phyloP scores from a whole-genome alignment of 2,888 invertebrate genomes.

The Platerodrilus igneus region DNA sequence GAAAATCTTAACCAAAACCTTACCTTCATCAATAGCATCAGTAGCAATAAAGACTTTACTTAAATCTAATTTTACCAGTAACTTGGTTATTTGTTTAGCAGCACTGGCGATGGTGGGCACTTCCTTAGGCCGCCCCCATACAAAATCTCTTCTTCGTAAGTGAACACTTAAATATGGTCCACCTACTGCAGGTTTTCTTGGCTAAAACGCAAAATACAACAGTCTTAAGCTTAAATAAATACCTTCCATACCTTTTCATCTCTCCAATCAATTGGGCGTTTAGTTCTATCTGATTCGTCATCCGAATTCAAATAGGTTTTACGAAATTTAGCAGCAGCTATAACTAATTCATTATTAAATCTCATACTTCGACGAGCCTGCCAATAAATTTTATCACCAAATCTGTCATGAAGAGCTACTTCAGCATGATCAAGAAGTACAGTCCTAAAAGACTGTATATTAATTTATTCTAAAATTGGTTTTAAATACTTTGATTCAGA shows the following conservation, averaged over 20 bases:
- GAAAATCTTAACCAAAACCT: constrained; percentile 3
- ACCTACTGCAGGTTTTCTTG: constrained; percentile 53
- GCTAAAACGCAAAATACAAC: constrained; percentile 38
- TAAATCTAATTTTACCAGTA: constrained; percentile 56
- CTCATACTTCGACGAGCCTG: constrained; percentile 84
- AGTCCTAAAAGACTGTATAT: constrained; percentile 49
- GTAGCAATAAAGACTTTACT: constrained; percentile 75
- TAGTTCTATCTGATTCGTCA: constrained; percentile 56
- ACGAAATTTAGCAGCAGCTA: constrained; percentile 67
- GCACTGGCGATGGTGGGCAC: constrained; percentile 76
- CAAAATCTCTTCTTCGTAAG: constrained; percentile 84
- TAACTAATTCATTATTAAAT: constrained; percentile 65
- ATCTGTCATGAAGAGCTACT: constrained; percentile 81
- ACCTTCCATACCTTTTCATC: constrained; percentile 49
- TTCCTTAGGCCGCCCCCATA: constrained; percentile 64
- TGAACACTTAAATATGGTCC: constrained; percentile 80
- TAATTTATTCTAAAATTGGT: constrained; percentile 37
- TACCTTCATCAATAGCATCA: constrained; percentile 65
- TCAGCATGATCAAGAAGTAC: constrained; percentile 77
- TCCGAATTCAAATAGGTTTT: constrained; percentile 58
- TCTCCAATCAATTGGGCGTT: constrained; percentile 59
- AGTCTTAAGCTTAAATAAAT: constrained; percentile 1
- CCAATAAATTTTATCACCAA: constrained; percentile 83
- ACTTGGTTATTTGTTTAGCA: constrained; percentile 65
- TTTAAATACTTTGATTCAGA: neutral